Percentiles rank a stretch among this genome's conserved stretches.
Evolutionary conservation across 2,797 vertebrate genomes (phyloP).

Genomic region (Furcifer pardalis): DNA sequence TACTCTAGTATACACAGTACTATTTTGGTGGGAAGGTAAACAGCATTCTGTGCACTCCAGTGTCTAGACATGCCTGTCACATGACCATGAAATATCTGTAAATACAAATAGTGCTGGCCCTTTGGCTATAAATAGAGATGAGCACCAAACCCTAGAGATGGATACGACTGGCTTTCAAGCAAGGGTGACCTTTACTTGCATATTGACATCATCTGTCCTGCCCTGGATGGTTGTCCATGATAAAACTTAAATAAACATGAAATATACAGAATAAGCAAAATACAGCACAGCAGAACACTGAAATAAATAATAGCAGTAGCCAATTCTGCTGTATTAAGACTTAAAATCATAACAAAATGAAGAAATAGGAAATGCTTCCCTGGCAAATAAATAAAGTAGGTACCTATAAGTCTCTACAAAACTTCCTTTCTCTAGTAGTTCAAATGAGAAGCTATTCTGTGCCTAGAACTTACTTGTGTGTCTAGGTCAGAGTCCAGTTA

Average conservation of each 20-base stretch:
- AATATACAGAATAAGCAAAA: neutral
- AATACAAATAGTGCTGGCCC: too few species aligned
- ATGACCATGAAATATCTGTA: too few species aligned
- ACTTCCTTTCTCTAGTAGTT: neutral
- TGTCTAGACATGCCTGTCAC: too few species aligned
- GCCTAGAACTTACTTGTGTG: neutral
- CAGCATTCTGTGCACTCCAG: too few species aligned
- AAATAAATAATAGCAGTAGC: neutral
- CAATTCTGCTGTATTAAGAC: neutral
- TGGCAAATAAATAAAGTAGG: neutral
- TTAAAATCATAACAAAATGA: neutral
- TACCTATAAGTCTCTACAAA: neutral
- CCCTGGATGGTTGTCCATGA: neutral
- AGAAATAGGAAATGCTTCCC: neutral
- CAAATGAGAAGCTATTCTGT: neutral
- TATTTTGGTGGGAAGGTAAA: too few species aligned
- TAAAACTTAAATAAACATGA: neutral
- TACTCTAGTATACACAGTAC: too few species aligned
- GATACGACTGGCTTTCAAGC: too few species aligned
- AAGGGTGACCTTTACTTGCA: too few species aligned
- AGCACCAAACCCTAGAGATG: too few species aligned
- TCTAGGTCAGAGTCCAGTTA: neutral
- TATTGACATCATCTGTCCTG: neutral
- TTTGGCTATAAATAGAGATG: too few species aligned
- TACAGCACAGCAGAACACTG: neutral